These are phyloP conservation scores for Drosophila grimshawi DNA, from an alignment of 1,140 invertebrate genomes.

Conservation along the genomic window DNA sequence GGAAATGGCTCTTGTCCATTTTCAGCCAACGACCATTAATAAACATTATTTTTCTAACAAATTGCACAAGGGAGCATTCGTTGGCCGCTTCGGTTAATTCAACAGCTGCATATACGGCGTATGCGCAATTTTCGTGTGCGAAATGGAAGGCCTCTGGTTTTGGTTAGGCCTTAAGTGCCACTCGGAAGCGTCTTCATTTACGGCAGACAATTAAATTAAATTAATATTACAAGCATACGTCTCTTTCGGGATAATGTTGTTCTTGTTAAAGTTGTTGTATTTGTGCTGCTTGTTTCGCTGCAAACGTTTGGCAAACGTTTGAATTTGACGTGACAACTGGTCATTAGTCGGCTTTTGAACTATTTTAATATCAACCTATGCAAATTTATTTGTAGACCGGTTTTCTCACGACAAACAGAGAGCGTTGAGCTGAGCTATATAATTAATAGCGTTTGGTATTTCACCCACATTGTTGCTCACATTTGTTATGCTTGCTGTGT, in stretches of 20 bases:
- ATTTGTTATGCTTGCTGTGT: background rate
- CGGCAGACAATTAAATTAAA: slow-evolving; percentile 70
- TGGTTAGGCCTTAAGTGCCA: slow-evolving; percentile 38
- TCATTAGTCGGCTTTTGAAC: slow-evolving; percentile 18
- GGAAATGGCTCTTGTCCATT: background rate
- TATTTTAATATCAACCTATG: background rate
- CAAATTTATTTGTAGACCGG: slow-evolving; percentile 2
- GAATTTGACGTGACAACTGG: slow-evolving; percentile 15
- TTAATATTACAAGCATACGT: slow-evolving; percentile 63
- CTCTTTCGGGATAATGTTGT: slow-evolving; percentile 2
- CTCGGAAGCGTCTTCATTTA: slow-evolving; percentile 68
- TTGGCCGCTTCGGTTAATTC: background rate
- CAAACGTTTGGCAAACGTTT: slow-evolving; percentile 9
- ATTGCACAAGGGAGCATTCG: slow-evolving; percentile 45
- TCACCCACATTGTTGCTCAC: background rate
- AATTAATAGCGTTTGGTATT: background rate
- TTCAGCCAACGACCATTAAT: slow-evolving; percentile 62
- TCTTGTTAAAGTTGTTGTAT: slow-evolving; percentile 10
- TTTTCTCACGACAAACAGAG: no score
- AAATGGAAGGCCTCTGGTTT: slow-evolving; percentile 22
- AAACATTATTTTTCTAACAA: slow-evolving; percentile 78
- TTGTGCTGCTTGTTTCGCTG: background rate
- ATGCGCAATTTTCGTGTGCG: slow-evolving; percentile 38
- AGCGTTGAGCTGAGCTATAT: background rate
- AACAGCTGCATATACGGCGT: slow-evolving; percentile 31